Evolutionary conservation across 2,888 invertebrate genomes (phyloP).

Genomic region (Drosophila hamatofila): DNA sequence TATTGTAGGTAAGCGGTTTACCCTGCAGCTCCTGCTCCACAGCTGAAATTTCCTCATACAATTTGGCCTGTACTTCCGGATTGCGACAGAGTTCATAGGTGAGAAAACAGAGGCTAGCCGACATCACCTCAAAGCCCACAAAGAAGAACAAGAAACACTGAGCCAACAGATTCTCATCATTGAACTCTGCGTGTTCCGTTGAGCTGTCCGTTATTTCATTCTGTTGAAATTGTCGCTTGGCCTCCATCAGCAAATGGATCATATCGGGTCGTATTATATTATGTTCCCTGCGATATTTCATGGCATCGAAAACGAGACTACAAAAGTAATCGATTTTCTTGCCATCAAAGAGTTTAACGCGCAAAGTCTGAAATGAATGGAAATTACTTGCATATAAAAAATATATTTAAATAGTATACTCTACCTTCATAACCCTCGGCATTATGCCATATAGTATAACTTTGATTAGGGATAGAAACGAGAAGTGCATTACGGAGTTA

Average conservation of each 20-base stretch:
- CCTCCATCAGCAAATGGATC: conserved; percentile 87
- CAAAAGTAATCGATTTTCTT: conserved; percentile 83
- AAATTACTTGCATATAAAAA: not conserved
- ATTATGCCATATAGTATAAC: conserved; percentile 61
- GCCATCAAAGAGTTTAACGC: conserved; percentile 80
- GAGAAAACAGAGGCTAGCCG: conserved; percentile 85
- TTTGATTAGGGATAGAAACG: conserved; percentile 58
- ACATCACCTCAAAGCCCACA: conserved; percentile 86
- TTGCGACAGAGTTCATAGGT: conserved; percentile 87
- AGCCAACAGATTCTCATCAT: conserved; percentile 86
- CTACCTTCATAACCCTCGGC: conserved; percentile 72
- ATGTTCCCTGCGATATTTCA: conserved; percentile 85
- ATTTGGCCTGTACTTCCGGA: conserved; percentile 86
- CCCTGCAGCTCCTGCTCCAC: conserved; percentile 83
- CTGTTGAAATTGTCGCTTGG: conserved; percentile 67
- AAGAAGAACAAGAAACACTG: conserved; percentile 87
- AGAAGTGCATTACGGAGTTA: conserved; percentile 84
- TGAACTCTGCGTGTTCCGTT: conserved; percentile 38
- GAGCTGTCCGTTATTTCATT: not conserved
- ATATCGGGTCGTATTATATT: conserved; percentile 86
- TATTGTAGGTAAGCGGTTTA: conserved; percentile 86
- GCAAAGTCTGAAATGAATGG: conserved; percentile 42
- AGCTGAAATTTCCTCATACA: conserved; percentile 86
- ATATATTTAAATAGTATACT: not conserved
- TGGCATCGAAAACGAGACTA: conserved; percentile 84